Evolutionary conservation across 1,140 invertebrate genomes (phyloP), one percentile per base, ranked within the genome.

Genomic region (Drosophila orosa): DNA sequence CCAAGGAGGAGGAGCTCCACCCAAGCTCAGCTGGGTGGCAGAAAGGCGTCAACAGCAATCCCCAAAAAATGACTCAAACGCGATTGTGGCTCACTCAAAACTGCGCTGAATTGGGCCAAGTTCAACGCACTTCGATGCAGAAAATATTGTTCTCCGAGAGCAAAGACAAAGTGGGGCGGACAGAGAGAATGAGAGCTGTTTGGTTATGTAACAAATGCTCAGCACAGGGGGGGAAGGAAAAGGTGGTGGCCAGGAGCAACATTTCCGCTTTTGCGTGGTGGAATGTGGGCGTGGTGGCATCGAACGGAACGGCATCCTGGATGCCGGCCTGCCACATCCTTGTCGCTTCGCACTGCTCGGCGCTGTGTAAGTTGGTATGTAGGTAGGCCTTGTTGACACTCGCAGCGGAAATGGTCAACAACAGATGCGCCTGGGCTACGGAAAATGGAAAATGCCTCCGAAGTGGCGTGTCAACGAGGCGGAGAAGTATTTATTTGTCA

Each of bases 231-330:
- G 27, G n/a, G 40, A n/a, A n/a, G 42, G 27, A 31, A 29, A 31
- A 12, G n/a, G 6, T 13, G 55, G 55, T 24, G 13, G 37, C 40
- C 24, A 42, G 45, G 29, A 29, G 61, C 44, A 37, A 31, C 31
- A 10, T 76, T 75, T 71, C 56, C 44, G 73, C 74, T 73, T 71
- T 77, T 71, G 74, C 76, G 75, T 61, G 56, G 17, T 47, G 71
- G 59, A 54, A 69, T 66, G 75, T 79, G 76, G 84, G 84, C 74
- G 84, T 80, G 84, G 84, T 89, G 72, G 76, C 40, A 42, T n/a
- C 15, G 13, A 52, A 52, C 58, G 59, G 29, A 37, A 50, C n/a
- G 15, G 15, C 22, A 48, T 39, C 40, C 63, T 69, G 48, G n/a
- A 39, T 31, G 63, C 50, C 48, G 48, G 39, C 61, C 55, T 17